phyloP scores from a whole-genome alignment of 2,113 vertebrate species.

The Octodon degus region DNA sequence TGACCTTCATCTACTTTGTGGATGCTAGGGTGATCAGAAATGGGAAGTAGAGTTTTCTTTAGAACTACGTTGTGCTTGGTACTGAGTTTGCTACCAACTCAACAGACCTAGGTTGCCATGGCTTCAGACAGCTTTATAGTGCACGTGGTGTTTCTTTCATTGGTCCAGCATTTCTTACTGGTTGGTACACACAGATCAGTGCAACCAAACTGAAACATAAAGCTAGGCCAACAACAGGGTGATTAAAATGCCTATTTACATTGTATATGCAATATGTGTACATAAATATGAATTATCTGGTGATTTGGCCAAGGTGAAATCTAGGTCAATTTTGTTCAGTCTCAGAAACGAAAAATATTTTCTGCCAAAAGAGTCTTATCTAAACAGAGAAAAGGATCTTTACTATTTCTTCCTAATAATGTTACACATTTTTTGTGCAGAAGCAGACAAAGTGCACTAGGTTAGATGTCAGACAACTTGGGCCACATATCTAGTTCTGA shows the following conservation, averaged over 20 bases:
- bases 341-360: conserved; percentile 53
- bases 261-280: neutral
- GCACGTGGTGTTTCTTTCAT: neutral
- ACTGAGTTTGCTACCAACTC: neutral
- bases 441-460: neutral
- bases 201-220: neutral
- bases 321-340: neutral
- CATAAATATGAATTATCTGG: conserved; percentile 6
- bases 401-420: conserved; percentile 8
- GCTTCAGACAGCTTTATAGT: neutral
- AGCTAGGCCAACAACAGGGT: neutral
- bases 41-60: neutral
- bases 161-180: neutral
- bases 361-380: neutral
- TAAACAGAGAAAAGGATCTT: conserved; percentile 3
- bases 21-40: neutral
- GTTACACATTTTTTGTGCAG: neutral
- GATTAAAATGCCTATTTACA: neutral
- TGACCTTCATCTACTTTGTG: neutral
- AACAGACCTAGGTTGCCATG: conserved; percentile 21
- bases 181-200: neutral
- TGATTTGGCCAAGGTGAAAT: neutral
- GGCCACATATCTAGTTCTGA: neutral
- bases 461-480: conserved; percentile 22
- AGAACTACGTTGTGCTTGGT: conserved; percentile 3